Evolutionary conservation across 2,797 vertebrate species (phyloP).

Genomic region (Macrochelys suwanniensis): DNA sequence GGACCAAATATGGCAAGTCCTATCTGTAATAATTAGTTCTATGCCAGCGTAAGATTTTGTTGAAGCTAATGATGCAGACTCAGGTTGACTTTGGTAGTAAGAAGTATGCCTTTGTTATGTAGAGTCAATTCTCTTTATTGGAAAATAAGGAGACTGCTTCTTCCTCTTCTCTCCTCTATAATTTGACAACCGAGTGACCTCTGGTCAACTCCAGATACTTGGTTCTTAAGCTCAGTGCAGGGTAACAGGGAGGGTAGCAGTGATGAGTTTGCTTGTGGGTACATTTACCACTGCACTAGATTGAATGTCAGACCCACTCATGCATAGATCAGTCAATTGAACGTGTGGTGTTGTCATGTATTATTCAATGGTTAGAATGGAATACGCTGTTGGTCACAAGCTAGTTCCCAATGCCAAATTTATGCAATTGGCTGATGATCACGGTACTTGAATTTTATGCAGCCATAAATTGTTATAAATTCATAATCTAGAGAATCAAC

Average conservation of each 20-base stretch:
- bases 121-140: neutral
- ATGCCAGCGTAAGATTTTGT: neutral
- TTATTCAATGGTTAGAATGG: neutral
- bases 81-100: neutral
- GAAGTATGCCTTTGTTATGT: neutral
- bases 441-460: neutral
- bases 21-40: neutral
- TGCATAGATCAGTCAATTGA: neutral
- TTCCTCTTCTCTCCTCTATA: neutral
- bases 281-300: neutral
- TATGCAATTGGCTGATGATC: neutral
- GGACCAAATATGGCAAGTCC: neutral
- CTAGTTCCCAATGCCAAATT: neutral
- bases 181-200: neutral
- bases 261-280: neutral
- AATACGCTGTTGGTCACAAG: neutral
- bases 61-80: neutral
- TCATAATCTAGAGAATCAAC: neutral
- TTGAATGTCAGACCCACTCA: neutral
- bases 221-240: neutral
- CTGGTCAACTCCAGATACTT: neutral
- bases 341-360: accelerated
- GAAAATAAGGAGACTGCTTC: neutral
- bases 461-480: neutral
- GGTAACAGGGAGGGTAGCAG: neutral